phyloP scores from a whole-genome alignment of 53 echinoderm and acorn worm genomes.

The Glandiceps talaboti region DNA sequence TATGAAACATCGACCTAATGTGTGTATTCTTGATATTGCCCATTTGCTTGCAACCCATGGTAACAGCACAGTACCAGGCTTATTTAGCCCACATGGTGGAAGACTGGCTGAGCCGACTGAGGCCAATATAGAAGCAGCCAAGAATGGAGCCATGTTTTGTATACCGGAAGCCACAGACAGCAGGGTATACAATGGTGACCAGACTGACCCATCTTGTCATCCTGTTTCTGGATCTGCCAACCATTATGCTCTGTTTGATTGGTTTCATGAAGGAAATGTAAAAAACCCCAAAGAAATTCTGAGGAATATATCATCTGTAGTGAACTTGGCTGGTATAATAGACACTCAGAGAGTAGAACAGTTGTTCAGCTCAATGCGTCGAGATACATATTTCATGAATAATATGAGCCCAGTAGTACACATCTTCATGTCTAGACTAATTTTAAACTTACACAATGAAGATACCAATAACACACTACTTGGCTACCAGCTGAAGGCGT shows the following conservation, averaged over 20 bases:
- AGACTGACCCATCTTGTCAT: no score
- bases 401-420: background rate
- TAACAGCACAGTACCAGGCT: no score
- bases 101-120: no score
- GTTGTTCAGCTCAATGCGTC: background rate
- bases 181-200: no score
- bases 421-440: background rate
- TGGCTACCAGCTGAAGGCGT: background rate
- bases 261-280: background rate
- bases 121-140: no score
- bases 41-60: no score
- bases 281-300: background rate
- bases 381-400: background rate
- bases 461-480: background rate
- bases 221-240: background rate
- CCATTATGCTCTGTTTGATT: background rate
- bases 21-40: no score
- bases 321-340: background rate
- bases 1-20: no score
- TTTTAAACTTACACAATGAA: background rate
- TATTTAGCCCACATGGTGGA: no score
- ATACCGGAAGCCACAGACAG: no score
- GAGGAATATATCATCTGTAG: background rate
- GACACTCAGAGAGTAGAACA: background rate
- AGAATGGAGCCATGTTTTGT: no score